Conservation (phyloP, 2,888 invertebrate genomes). For the Bursaphelenchus okinawaensis region DNA sequence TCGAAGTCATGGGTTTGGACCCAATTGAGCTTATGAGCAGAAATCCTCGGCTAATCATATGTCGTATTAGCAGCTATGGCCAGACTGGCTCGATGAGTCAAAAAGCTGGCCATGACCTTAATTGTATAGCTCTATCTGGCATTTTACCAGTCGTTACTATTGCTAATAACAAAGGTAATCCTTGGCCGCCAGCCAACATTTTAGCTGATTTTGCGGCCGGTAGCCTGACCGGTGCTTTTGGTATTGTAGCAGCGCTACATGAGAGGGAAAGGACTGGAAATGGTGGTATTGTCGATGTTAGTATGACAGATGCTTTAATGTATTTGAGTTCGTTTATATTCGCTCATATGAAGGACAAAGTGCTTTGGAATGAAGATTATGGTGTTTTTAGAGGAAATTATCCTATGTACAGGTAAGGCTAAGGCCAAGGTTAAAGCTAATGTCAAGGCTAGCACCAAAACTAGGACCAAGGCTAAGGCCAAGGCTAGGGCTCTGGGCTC, state of each 20-base stretch:
- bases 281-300: constrained; percentile 4
- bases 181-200: constrained; percentile 65
- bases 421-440: too few species aligned
- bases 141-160: constrained; percentile 43
- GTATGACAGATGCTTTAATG: constrained; percentile 24
- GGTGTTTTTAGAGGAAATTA: constrained; percentile 42
- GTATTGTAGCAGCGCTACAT: constrained; percentile 67
- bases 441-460: too few species aligned
- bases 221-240: constrained; percentile 80
- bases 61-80: constrained; percentile 85
- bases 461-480: too few species aligned
- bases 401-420: constrained; percentile 41
- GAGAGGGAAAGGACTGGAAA: constrained; percentile 12
- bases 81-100: constrained; percentile 72
- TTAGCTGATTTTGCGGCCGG: constrained; percentile 94
- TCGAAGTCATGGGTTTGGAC: constrained; percentile 85
- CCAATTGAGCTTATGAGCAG: constrained; percentile 68
- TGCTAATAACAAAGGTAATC: constrained; percentile 23
- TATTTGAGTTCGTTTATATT: constrained; percentile 39
- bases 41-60: constrained; percentile 70
- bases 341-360: constrained; percentile 29
- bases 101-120: constrained; percentile 93
- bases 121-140: constrained; percentile 76
- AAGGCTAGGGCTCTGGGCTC: too few species aligned
- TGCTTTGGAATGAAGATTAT: constrained; percentile 42